Conservation (phyloP, 1,140 invertebrate genomes). For the Anthonomus grandis region DNA sequence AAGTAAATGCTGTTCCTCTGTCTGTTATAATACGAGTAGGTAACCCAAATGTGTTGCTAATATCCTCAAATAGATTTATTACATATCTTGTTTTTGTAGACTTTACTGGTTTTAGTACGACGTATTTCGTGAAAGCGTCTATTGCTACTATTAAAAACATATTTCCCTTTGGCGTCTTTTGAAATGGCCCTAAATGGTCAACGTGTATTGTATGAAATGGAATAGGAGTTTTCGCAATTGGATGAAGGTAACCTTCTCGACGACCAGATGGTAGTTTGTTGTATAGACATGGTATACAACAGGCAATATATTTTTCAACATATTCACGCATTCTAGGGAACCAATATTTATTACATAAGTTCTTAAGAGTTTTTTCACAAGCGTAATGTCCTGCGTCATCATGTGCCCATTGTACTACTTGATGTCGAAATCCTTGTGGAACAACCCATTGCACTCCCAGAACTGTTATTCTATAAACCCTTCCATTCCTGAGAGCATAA, state of each 20-base stretch:
- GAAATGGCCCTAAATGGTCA: constrained; percentile 38
- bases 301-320: constrained; percentile 32
- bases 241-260: constrained; percentile 37
- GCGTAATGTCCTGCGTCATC: constrained; percentile 43
- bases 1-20: no score
- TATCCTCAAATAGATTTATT: no score
- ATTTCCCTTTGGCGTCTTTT: constrained; percentile 28
- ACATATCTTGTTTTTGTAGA: no score
- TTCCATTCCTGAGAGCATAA: constrained; percentile 33
- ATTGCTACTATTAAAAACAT: constrained; percentile 31
- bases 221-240: constrained; percentile 29
- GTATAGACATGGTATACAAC: constrained; percentile 27
- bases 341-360: constrained; percentile 39
- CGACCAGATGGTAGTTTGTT: constrained; percentile 25
- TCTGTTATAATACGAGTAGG: no score
- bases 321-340: constrained; percentile 39
- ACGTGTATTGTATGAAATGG: constrained; percentile 33
- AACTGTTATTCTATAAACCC: constrained; percentile 34
- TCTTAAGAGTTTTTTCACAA: constrained; percentile 38
- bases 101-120: no score
- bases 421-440: constrained; percentile 35
- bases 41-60: no score
- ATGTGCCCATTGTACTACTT: constrained; percentile 39
- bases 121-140: constrained; percentile 38
- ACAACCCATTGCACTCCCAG: constrained; percentile 39